Evolutionary conservation across 2,888 invertebrate species (phyloP).

Genomic region (Baccha elongata): DNA sequence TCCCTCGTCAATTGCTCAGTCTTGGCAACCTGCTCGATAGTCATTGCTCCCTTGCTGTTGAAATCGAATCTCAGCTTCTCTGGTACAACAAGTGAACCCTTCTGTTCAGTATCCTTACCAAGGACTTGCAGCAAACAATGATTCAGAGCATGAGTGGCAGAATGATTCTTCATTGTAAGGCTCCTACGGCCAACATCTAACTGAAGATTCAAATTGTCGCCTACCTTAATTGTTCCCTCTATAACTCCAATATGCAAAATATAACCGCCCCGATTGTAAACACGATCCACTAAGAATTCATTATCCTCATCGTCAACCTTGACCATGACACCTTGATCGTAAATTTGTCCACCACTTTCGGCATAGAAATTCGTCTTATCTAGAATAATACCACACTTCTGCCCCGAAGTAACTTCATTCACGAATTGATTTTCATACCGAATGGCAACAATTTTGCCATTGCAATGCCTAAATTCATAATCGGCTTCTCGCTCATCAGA

Average conservation of each 20-base stretch:
- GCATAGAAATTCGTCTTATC: constrained; percentile 98
- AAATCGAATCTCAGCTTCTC: constrained; percentile 99
- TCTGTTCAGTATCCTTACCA: constrained; percentile 95
- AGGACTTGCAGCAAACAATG: constrained; percentile 95
- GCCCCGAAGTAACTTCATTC: constrained; percentile 89
- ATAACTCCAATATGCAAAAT: constrained; percentile 95
- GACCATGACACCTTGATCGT: constrained; percentile 95
- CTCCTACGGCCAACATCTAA: constrained; percentile 93
- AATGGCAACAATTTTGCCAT: constrained; percentile 91
- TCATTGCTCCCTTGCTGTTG: constrained; percentile 96
- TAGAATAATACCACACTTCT: constrained; percentile 95
- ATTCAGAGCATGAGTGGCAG: constrained; percentile 98
- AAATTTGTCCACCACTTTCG: constrained; percentile 99
- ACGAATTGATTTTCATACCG: constrained; percentile 93
- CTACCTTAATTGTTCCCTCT: constrained; percentile 92
- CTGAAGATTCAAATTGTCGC: constrained; percentile 91
- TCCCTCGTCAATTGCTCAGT: constrained; percentile 91
- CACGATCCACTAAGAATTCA: constrained; percentile 96
- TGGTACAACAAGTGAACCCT: constrained; percentile 98
- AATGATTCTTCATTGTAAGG: constrained; percentile 99
- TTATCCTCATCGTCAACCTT: constrained; percentile 92
- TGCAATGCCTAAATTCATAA: constrained; percentile 89
- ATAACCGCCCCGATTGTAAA: constrained; percentile 97
- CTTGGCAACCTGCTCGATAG: constrained; percentile 92
- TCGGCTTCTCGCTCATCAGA: constrained; percentile 86